Evolutionary conservation across 2,888 invertebrate genomes (phyloP).

Genomic region (Beris morrisii): DNA sequence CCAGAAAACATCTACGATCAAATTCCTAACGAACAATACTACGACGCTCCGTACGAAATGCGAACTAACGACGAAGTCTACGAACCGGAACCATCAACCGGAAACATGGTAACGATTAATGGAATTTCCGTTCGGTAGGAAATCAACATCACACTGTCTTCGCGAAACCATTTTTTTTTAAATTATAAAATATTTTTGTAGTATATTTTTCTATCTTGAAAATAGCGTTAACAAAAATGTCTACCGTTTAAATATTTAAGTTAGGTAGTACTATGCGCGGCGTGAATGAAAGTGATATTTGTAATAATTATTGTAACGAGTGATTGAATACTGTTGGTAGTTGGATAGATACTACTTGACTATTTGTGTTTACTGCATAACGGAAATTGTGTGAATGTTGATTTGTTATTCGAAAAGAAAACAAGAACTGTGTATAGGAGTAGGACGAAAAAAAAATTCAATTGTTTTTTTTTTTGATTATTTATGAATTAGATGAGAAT

Average conservation of each 20-base stretch:
- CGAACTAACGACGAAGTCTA: conserved; percentile 62
- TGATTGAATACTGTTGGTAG: conserved; percentile 11
- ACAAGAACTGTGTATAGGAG: conserved; percentile 21
- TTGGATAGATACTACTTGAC: background rate
- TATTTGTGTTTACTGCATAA: no score
- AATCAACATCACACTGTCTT: conserved; percentile 2
- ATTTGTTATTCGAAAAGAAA: background rate
- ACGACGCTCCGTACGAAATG: conserved; percentile 75
- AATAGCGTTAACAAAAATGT: conserved; percentile 9
- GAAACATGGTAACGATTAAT: conserved; percentile 77
- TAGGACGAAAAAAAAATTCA: background rate
- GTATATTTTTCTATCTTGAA: conserved; percentile 21
- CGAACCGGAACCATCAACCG: conserved; percentile 57
- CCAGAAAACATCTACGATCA: conserved; percentile 63
- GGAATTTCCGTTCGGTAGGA: conserved; percentile 79
- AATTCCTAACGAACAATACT: conserved; percentile 69
- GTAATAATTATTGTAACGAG: background rate
- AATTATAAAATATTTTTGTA: conserved; percentile 22
- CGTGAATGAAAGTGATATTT: conserved; percentile 6
- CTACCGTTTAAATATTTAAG: conserved; percentile 25
- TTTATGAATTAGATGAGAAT: conserved; percentile 14
- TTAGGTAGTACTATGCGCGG: conserved; percentile 19
- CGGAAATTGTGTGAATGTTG: no score
- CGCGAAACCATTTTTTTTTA: background rate
- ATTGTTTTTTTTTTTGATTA: conserved; percentile 20